Percentiles rank a stretch among this genome's conserved stretches.
Conservation (phyloP, 2,888 invertebrate species). For the Apodemia mormo region DNA sequence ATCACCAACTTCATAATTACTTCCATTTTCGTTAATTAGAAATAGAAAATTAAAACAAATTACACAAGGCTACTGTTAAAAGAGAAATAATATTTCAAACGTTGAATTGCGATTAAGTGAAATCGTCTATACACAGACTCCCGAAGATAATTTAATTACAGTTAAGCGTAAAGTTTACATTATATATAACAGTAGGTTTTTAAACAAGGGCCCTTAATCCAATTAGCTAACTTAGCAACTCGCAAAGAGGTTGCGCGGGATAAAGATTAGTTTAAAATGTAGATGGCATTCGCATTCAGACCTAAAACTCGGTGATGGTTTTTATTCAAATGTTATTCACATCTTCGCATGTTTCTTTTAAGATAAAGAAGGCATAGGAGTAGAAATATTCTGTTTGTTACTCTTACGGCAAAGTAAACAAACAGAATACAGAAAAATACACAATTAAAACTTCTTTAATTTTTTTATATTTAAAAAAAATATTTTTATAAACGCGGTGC, state of each 20-base stretch:
- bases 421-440: too few species aligned
- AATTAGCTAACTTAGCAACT: slow-evolving; percentile 47
- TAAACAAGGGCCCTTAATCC: slow-evolving; percentile 50
- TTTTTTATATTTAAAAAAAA: too few species aligned
- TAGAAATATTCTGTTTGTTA: too few species aligned
- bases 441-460: too few species aligned
- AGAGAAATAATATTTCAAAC: slow-evolving; percentile 28
- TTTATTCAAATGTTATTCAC: background rate
- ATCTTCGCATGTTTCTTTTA: background rate
- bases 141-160: slow-evolving; percentile 52
- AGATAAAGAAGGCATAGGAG: too few species aligned
- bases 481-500: too few species aligned
- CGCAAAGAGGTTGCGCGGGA: slow-evolving; percentile 44
- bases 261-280: slow-evolving; percentile 38
- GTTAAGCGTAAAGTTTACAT: slow-evolving; percentile 45
- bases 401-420: too few species aligned
- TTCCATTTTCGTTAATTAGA: slow-evolving; percentile 30
- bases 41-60: slow-evolving; percentile 28
- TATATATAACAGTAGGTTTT: slow-evolving; percentile 47
- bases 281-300: slow-evolving; percentile 11
- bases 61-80: slow-evolving; percentile 26
- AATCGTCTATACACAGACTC: slow-evolving; percentile 28
- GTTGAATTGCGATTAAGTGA: slow-evolving; percentile 25
- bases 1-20: slow-evolving; percentile 29
- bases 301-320: background rate